Conservation (phyloP, 1,140 invertebrate genomes). For the Formica exsecta region DNA sequence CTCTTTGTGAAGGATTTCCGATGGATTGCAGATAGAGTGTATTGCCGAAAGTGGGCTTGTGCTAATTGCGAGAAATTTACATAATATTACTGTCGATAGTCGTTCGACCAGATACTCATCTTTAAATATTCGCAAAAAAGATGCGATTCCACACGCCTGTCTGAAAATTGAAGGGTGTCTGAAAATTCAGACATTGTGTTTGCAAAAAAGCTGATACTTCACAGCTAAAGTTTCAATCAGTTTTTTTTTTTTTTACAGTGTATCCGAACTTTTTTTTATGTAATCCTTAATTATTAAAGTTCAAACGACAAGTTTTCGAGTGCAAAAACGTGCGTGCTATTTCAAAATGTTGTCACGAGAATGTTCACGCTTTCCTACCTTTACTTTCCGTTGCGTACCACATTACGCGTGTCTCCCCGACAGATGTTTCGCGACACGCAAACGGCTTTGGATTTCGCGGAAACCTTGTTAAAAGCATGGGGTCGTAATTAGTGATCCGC, state of each 20-base stretch:
- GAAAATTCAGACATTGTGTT: no score
- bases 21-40: not conserved
- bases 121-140: not conserved
- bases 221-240: no score
- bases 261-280: not conserved
- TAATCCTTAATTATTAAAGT: not conserved
- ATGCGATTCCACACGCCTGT: not conserved
- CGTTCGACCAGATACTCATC: not conserved
- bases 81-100: not conserved
- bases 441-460: conserved; percentile 37
- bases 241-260: no score
- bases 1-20: conserved; percentile 13
- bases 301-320: not conserved
- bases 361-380: conserved; percentile 6
- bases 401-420: conserved; percentile 20
- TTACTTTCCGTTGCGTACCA: conserved; percentile 21
- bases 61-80: not conserved
- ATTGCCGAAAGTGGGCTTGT: not conserved
- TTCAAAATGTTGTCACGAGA: not conserved
- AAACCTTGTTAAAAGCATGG: conserved; percentile 9
- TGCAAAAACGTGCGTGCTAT: not conserved
- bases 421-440: conserved; percentile 40
- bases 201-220: no score
- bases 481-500: conserved; percentile 8
- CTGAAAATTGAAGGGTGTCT: no score